Conservation (phyloP, 2,888 invertebrate genomes). For the Himalopsyche tibetana region DNA sequence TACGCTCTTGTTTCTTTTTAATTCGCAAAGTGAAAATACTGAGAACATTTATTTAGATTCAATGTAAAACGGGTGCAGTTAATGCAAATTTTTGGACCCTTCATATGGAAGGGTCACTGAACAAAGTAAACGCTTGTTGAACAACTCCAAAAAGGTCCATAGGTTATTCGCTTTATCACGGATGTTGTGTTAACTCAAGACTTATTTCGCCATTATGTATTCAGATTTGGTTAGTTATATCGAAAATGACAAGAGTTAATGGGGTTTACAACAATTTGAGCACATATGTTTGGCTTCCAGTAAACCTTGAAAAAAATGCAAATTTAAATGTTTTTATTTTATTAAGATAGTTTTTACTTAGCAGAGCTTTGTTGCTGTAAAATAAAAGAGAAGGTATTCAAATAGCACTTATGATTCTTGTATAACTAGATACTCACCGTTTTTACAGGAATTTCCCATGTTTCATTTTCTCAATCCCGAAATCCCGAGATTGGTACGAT, state of each 20-base stretch:
- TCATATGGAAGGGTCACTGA: background rate
- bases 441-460: too few species aligned
- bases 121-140: background rate
- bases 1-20: background rate
- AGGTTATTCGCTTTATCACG: slow-evolving; percentile 1
- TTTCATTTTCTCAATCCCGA: too few species aligned
- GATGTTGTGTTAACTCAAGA: slow-evolving; percentile 1
- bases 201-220: background rate
- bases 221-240: background rate
- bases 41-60: background rate
- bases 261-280: background rate
- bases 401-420: too few species aligned
- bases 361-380: too few species aligned
- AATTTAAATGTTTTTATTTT: too few species aligned
- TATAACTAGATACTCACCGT: too few species aligned
- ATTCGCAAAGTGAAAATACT: background rate
- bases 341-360: too few species aligned
- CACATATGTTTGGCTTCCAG: background rate
- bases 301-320: too few species aligned
- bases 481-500: too few species aligned
- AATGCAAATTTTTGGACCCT: background rate
- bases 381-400: too few species aligned
- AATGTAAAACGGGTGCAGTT: background rate
- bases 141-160: background rate
- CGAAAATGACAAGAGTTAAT: background rate